These are phyloP conservation scores for Heteractis magnifica DNA, from an alignment of 92 coral and sea anemone genomes.

Conservation along the genomic window DNA sequence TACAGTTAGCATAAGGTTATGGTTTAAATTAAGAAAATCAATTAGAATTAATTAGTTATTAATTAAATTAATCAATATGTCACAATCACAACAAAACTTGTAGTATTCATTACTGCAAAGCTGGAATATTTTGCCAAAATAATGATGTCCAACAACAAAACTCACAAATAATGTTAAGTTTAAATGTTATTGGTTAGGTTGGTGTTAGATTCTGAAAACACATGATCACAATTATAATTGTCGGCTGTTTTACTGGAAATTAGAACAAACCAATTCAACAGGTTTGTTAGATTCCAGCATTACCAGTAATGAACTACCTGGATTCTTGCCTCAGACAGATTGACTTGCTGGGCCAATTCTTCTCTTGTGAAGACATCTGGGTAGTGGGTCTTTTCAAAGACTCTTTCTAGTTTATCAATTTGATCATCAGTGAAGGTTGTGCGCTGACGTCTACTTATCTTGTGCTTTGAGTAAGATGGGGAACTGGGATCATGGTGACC, in stretches of 20 bases:
- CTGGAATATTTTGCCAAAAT: constrained; percentile 56
- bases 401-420: constrained; percentile 90
- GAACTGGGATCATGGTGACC: constrained; percentile 63
- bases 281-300: constrained; percentile 65
- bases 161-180: neutral
- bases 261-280: constrained; percentile 7
- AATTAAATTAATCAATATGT: neutral
- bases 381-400: constrained; percentile 91
- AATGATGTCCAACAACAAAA: neutral
- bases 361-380: constrained; percentile 97
- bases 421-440: constrained; percentile 93
- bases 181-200: neutral
- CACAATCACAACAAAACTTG: constrained; percentile 18
- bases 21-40: too few species aligned
- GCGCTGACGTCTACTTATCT: constrained; percentile 75
- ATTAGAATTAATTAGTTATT: too few species aligned
- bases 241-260: neutral
- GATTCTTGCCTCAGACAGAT: constrained; percentile 96
- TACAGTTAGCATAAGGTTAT: neutral
- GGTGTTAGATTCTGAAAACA: neutral
- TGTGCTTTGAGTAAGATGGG: constrained; percentile 54
- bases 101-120: constrained; percentile 81
- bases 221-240: neutral
- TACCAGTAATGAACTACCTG: constrained; percentile 92
- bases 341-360: constrained; percentile 86